Conservation (phyloP, 2,888 invertebrate genomes). For the Eupithecia centaureata region DNA sequence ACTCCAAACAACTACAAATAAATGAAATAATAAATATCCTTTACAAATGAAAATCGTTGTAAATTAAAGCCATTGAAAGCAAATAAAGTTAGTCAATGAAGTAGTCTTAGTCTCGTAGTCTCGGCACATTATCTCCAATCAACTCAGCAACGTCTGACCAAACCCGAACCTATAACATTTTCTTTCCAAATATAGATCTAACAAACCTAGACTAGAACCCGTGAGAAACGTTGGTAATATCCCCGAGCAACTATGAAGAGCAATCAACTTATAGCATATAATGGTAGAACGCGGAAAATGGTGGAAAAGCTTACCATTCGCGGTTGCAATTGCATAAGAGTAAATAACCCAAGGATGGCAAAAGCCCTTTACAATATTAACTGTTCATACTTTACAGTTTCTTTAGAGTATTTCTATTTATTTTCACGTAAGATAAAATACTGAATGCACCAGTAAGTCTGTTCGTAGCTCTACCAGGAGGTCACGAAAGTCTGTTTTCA, state of each 20-base stretch:
- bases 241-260: slow-evolving; percentile 53
- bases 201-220: slow-evolving; percentile 31
- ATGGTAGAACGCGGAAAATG: slow-evolving; percentile 39
- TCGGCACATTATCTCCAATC: not conserved
- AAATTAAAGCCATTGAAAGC: not conserved
- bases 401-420: too few species aligned
- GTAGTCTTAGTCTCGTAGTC: too few species aligned
- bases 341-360: not conserved
- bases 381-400: slow-evolving; percentile 1
- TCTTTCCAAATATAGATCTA: not conserved
- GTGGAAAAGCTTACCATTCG: slow-evolving; percentile 54
- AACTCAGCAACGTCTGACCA: not conserved
- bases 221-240: slow-evolving; percentile 44
- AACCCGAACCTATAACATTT: not conserved
- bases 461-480: too few species aligned
- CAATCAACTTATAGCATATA: slow-evolving; percentile 63
- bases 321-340: slow-evolving; percentile 35
- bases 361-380: not conserved
- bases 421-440: too few species aligned
- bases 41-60: too few species aligned
- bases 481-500: too few species aligned
- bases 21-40: too few species aligned
- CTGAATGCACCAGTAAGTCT: too few species aligned
- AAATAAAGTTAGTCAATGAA: too few species aligned
- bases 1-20: too few species aligned